Evolutionary conservation across 1,140 invertebrate species (phyloP), one percentile per base, ranked within the genome.

Genomic region (Nylanderia fulva): DNA sequence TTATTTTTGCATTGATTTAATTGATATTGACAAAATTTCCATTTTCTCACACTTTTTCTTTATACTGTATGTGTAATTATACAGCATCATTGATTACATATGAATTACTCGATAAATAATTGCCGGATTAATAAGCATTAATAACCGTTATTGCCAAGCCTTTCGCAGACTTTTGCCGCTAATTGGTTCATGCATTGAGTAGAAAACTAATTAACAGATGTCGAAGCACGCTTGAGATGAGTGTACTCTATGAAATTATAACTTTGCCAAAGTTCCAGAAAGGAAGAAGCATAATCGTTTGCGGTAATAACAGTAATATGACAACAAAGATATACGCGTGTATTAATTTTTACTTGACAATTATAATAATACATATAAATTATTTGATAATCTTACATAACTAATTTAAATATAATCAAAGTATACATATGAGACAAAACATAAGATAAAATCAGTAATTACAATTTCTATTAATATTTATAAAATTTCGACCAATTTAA

Each of bases 161-260:
- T 72, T 66, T n/a, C 56, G 11, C 39, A 74, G 13, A 29, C n/a
- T 69, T 80, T 60, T 33, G 18, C n/a, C n/a, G 27, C 21, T 85
- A 79, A 88, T 87, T 80, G 52, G 45, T 88, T 87, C 72, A 27
- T 36, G 69, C 85, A 29, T 79, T 79, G 56, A 79, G 54, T 36
- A 77, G 21, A 36, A 24, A 72, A 21, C 56, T 9, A 60, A 87
- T 87, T 88, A 88, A 66, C 58, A 88, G 52, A 56, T 66, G 87
- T 88, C 45, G n/a, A 69, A 72, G 68, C 27, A 11, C 6, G 54
- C 66, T 82, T 71, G 66, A 72, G 24, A 79, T 29, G n/a, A 24
- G 24, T 82, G n/a, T 33, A 7, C 36, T 71, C 45, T 58, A 58
- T 79, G 8, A 71, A 58, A 82, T 82, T 71, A 58, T 71, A 71